Base-by-base conservation (phyloP, 2,797 vertebrate genomes). In the Amniataba percoides region DNA sequence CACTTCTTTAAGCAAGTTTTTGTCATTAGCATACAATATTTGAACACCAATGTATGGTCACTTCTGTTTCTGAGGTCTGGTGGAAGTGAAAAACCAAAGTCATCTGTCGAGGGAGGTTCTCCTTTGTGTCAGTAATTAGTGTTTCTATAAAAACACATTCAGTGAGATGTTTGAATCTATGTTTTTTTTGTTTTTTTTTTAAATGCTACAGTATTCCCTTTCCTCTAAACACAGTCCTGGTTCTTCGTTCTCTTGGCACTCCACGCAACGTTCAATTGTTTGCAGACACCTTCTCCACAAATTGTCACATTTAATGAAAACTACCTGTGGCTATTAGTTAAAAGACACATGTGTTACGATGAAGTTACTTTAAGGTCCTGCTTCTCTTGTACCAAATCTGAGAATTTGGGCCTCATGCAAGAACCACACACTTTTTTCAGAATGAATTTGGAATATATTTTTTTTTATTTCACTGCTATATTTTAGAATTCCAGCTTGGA, bases 21-120 rank as follows among this genome's bases (percentile, higher is more conserved):
- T 83, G 75, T 77, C 84, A 83, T 89, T 74, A 82, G 85, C 52
- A 75, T 75, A 77, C 88, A 90, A 65, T 74, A 59, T 88, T 46
- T 74, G 78, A 87, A 90, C 80, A 87, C 70, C 60, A 82, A 85
- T 53, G 80, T 56, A 84, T 83, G 80, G 86, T 90, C 85, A 81
- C 85, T 89, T 91, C 64, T 73, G 84, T 91, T 86, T 89, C 61
- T 86, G 89, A 92, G 87, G 92, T 90, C 81, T 84, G 78, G 74
- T 74, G 70, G 73, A 84, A 31, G 68, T 58, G 40, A 73, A 42
- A 31, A 87, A 80, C 23, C 66, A 48, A 85, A 42, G 43, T 83
- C 66, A 57, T 40, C 82, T 79, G 74, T 45, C 42, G 12, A 25
- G 21, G 53, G 42, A 62, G 57, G 19, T 64, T 87, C 55, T 68